Evolutionary conservation across 1,140 invertebrate species (phyloP).

Genomic region (Drosophila tsacasi): DNA sequence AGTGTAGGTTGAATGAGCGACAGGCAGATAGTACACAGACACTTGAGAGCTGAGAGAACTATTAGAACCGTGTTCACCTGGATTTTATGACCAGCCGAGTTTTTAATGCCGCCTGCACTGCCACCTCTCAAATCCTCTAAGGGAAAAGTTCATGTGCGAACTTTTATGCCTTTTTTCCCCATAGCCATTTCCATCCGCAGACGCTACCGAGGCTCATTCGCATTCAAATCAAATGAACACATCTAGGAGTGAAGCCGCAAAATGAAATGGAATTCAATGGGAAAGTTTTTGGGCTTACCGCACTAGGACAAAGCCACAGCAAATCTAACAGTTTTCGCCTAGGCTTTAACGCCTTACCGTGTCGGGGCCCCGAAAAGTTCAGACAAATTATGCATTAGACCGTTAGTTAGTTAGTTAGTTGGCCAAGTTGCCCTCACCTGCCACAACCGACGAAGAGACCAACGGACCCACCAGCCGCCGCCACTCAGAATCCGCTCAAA

Average conservation of each 20-base stretch:
- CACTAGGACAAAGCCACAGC: constrained; percentile 61
- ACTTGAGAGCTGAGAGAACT: constrained; percentile 54
- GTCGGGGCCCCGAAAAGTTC: constrained; percentile 60
- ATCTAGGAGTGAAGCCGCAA: constrained; percentile 64
- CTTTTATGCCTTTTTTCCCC: constrained; percentile 71
- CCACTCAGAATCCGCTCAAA: constrained; percentile 23
- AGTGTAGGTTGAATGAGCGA: background rate
- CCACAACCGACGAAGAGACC: background rate
- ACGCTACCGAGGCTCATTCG: constrained; percentile 52
- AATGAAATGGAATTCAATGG: constrained; percentile 80
- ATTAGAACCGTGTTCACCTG: constrained; percentile 53
- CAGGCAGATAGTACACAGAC: constrained; percentile 20
- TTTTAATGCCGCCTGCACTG: constrained; percentile 54
- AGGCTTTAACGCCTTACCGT: constrained; percentile 55
- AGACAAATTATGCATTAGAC: constrained; percentile 82
- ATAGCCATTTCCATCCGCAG: background rate
- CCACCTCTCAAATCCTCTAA: constrained; percentile 4
- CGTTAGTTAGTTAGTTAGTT: constrained; percentile 68
- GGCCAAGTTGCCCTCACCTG: constrained; percentile 41
- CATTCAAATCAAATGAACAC: constrained; percentile 82
- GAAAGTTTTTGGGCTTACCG: constrained; percentile 63
- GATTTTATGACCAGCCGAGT: constrained; percentile 62
- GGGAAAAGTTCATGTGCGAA: constrained; percentile 72
- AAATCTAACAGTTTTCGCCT: constrained; percentile 54
- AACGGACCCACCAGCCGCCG: constrained; percentile 1